These are phyloP conservation scores for Coilia nasus DNA, from an alignment of 2,797 vertebrate genomes.

Conservation along the genomic window DNA sequence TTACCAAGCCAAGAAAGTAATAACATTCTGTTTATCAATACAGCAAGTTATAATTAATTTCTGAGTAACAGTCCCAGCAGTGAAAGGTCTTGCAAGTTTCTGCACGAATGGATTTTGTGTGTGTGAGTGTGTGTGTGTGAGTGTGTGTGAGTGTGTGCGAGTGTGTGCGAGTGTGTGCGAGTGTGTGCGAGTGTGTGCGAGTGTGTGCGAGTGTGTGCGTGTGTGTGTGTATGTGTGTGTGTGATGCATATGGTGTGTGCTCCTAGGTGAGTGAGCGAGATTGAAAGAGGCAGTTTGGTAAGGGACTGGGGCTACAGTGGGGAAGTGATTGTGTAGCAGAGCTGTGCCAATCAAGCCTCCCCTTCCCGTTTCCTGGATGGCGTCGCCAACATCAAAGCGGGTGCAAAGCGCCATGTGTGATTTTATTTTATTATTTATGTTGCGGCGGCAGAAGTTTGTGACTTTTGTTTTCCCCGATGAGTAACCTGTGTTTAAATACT, in stretches of 20 bases:
- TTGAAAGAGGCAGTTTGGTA: conserved; percentile 14
- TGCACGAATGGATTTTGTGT: not conserved
- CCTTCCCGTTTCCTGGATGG: not conserved
- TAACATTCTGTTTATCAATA: not conserved
- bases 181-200: too few relatives aligned
- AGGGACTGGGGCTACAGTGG: not conserved
- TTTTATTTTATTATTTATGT: conserved; percentile 16
- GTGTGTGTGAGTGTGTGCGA: not conserved
- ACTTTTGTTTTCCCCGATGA: not conserved
- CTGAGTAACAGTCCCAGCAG: not conserved
- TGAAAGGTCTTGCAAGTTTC: not conserved
- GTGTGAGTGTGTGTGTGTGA: too few relatives aligned
- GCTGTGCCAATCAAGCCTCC: not conserved
- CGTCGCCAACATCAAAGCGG: not conserved
- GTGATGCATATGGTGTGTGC: not conserved
- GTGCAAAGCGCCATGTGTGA: not conserved
- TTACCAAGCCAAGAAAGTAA: too few relatives aligned
- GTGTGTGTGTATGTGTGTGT: not conserved
- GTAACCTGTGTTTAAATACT: not conserved
- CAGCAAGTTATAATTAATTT: not conserved
- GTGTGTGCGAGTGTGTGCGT: too few relatives aligned
- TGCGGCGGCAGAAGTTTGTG: not conserved
- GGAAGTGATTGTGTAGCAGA: not conserved
- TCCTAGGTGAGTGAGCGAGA: not conserved
- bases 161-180: not conserved